Evolutionary conservation across 2,888 invertebrate genomes (phyloP), one percentile per base, ranked within the genome.

Genomic region (Heliconius charithonia): DNA sequence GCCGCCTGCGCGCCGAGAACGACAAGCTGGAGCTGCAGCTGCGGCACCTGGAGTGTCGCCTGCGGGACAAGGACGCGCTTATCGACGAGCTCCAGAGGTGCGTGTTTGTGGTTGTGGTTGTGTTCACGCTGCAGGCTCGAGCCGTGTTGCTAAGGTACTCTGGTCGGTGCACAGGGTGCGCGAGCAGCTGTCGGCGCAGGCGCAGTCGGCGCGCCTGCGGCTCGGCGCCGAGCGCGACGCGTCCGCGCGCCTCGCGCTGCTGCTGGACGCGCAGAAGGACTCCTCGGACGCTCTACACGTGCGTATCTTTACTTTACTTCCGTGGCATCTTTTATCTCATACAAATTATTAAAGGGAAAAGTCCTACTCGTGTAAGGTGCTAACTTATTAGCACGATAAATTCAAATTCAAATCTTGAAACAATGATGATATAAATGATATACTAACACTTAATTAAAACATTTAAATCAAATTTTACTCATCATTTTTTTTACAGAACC

Each of bases 241-340:
- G 85, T 93, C 95, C 32, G 95, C 95, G 6, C 93, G 96, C 37
- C 88, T 97, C 75, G 95, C 96, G 83, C 92, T 95, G 59, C 90
- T 96, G 79, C 87, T 97, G 22, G 95, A 96, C 78, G 91, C 95
- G 37, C 96, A 97, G 85, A 95, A 96, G 84, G 94, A 95, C 69
- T 95, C 95, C 65, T 95, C 96, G 0, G 95, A 95, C 51, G 90
- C 87, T 25, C 76, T 94, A 78, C 95, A 95, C 91, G 94, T 94
- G 16, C 45, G 74, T 72, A 10, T 0, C 32, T 32, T 4, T 51
- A 51, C 16, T 51, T 45, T 45, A 16, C 16, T 45, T 16, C 16
- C 1, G 16, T 51, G 16, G 4, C 19, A 51, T 51, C 19, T 51
- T 45, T 45, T 0, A 13, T 4, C 4, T 6, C 16, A 16, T 45